These are phyloP conservation scores for Xestia xanthographa DNA, from an alignment of 2,888 invertebrate species.

Conservation along the genomic window DNA sequence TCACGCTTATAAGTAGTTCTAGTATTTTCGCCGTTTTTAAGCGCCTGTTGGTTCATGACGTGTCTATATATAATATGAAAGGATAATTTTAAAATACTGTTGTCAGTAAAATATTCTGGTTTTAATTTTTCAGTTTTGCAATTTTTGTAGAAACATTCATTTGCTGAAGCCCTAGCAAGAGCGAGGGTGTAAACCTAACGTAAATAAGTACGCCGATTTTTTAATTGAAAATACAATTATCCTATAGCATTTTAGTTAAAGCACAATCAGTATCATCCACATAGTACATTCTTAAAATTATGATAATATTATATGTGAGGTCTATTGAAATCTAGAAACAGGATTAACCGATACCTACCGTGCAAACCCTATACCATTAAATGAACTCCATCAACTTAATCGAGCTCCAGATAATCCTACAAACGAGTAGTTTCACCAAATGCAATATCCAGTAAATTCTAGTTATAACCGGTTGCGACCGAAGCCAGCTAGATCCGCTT, in stretches of 20 bases:
- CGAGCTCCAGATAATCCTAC: constrained; percentile 12
- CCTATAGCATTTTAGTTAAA: too few relatives aligned
- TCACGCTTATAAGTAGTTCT: too few relatives aligned
- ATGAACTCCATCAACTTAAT: constrained; percentile 30
- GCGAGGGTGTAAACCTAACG: too few relatives aligned
- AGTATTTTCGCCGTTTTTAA: too few relatives aligned
- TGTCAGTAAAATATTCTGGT: not conserved
- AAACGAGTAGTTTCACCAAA: constrained; percentile 18
- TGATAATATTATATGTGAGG: too few relatives aligned
- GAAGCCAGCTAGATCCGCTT: constrained; percentile 14
- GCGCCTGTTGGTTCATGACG: too few relatives aligned
- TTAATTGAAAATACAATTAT: too few relatives aligned
- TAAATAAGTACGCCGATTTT: too few relatives aligned
- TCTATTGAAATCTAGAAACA: not conserved
- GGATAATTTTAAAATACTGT: not conserved
- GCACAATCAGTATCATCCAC: too few relatives aligned
- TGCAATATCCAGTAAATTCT: constrained; percentile 42
- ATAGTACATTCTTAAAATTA: too few relatives aligned
- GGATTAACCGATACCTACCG: not conserved
- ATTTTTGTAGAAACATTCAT: not conserved
- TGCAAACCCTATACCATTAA: not conserved
- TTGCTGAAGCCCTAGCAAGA: not conserved
- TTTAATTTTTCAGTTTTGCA: not conserved
- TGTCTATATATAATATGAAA: not conserved
- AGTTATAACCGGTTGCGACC: constrained; percentile 35